A percentile compares a stretch with the other conserved stretches of the same genome.
Evolutionary conservation across 2,113 vertebrate genomes (phyloP).

Genomic region (Rhinolophus sinicus): DNA sequence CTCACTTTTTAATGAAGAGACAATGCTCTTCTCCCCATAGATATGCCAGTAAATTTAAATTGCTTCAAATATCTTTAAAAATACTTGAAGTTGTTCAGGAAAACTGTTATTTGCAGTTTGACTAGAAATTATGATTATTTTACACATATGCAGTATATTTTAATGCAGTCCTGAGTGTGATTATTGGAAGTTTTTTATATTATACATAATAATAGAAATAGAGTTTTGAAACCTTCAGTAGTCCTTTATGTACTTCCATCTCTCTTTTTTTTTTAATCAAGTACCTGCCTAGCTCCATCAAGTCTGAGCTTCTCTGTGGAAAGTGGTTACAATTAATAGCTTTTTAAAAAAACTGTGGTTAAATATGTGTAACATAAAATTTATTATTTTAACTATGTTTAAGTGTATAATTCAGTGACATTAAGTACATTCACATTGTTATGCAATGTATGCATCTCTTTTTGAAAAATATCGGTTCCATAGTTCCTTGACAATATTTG

Average conservation of each 20-base stretch:
- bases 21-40: background rate
- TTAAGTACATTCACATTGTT: background rate
- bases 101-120: constrained; percentile 22
- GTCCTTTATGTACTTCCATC: background rate
- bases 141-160: constrained; percentile 31
- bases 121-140: constrained; percentile 23
- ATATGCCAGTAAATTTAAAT: constrained; percentile 19
- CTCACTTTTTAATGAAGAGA: background rate
- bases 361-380: background rate
- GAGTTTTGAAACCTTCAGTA: background rate
- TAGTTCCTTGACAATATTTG: background rate
- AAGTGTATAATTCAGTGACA: background rate
- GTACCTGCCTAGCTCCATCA: background rate
- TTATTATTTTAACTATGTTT: background rate
- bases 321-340: background rate
- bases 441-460: background rate
- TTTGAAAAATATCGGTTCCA: constrained; percentile 29
- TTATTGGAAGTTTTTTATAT: constrained; percentile 3
- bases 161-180: constrained; percentile 1
- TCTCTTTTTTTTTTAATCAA: background rate
- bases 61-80: constrained; percentile 8
- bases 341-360: background rate
- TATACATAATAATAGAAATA: background rate
- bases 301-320: background rate
- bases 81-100: constrained; percentile 21